Base-by-base conservation (phyloP, 2,113 vertebrate species). In the Etheostoma spectabile region DNA sequence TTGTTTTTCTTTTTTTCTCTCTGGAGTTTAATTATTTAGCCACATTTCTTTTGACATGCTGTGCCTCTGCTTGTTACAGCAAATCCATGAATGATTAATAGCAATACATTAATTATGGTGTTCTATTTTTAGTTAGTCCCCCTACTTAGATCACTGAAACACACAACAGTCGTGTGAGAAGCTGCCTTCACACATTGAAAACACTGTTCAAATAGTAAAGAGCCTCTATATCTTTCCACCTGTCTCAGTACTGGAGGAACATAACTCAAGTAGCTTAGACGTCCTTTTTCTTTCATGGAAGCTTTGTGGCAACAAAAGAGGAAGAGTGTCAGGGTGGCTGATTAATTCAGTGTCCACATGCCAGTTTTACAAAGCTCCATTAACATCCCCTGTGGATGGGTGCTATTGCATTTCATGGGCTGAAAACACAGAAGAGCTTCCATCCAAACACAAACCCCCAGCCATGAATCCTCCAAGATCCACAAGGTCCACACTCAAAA, bases 341-440 rank as follows among this genome's bases (percentile, higher is more conserved):
- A 11, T 77, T 87, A 84, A 89, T 88, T 89, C 45, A 49, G 49
- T 10, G 61, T 72, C 18, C 74, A 56, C 57, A 30, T 69, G 89
- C 78, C 74, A 59, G 74, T 21, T 74, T 45, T 68, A 42, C 65
- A 71, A 77, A 21, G 72, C 72, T 53, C 73, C 73, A 13, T 70
- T 85, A 74, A 83, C 84, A 59, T 85, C 87, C 89, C 90, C 73
- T 30, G 79, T 85, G 89, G 88, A 86, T 85, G 60, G 81, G 83
- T 73, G 88, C 86, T 89, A 91, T 90, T 91, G 89, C 83, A 85
- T 92, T 84, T 87, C 79, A 88, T 89, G 88, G 88, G 48, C 72
- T 82, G 67, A 77, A 86, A 82, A 85, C 89, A 86, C 85, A 84
- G 82, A 91, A 76, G 86, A 86, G 82, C 77, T 77, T 78, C 83